Conservation (phyloP, 2,113 vertebrate genomes). For the Mus pahari region DNA sequence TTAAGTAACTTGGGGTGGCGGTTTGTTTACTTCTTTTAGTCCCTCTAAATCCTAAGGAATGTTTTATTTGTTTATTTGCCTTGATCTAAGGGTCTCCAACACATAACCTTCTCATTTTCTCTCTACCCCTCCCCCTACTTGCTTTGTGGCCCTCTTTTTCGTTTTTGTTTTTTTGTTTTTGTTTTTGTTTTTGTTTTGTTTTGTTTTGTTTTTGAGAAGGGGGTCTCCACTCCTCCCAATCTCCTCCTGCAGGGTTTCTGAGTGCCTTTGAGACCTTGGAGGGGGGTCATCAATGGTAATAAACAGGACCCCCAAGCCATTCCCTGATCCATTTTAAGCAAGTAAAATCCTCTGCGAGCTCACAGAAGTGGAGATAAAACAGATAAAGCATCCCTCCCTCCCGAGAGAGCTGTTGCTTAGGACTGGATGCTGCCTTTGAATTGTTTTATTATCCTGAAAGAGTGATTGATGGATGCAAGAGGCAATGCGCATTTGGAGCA, state of each 20-base stretch:
- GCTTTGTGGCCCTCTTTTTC: slow-evolving; percentile 43
- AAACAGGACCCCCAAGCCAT: slow-evolving; percentile 52
- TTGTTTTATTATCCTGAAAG: slow-evolving; percentile 68
- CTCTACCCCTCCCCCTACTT: background rate
- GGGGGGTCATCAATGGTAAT: slow-evolving; percentile 56
- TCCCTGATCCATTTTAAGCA: slow-evolving; percentile 61
- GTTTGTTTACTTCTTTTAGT: background rate
- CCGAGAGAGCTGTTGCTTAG: slow-evolving; percentile 38
- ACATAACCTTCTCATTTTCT: background rate
- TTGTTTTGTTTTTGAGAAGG: background rate
- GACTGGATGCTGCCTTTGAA: slow-evolving; percentile 59
- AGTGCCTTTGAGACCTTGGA: slow-evolving; percentile 59
- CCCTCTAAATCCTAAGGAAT: background rate
- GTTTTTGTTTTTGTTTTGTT: background rate
- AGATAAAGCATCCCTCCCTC: slow-evolving; percentile 60
- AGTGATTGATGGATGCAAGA: background rate
- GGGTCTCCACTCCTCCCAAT: slow-evolving; percentile 52
- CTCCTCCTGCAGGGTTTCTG: slow-evolving; percentile 45
- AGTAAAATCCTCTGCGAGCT: slow-evolving; percentile 48
- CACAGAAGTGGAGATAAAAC: slow-evolving; percentile 41
- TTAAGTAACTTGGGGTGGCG: slow-evolving; percentile 17
- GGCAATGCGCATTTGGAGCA: background rate
- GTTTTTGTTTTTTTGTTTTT: background rate
- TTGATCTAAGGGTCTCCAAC: background rate
- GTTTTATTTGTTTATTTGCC: background rate